Percentiles rank a stretch among this genome's conserved stretches.
phyloP scores from a whole-genome alignment of 2,888 invertebrate genomes.

The Erannis defoliaria region DNA sequence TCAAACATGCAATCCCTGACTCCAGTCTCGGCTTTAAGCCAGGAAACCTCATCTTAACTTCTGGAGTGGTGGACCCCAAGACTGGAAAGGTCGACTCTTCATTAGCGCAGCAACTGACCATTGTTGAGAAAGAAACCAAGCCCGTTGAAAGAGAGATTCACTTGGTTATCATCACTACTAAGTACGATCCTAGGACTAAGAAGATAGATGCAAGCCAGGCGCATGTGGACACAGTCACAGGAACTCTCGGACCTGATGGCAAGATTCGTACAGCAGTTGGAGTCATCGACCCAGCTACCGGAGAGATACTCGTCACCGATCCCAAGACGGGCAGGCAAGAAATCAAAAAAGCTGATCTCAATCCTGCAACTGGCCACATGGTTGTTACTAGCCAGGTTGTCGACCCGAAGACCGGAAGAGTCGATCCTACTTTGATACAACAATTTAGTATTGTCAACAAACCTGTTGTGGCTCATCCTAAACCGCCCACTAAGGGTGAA shows the following conservation, averaged over 20 bases:
- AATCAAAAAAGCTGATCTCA: slow-evolving; percentile 85
- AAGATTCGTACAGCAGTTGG: slow-evolving; percentile 88
- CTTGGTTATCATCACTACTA: slow-evolving; percentile 87
- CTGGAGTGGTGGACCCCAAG: slow-evolving; percentile 86
- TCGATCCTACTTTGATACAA: slow-evolving; percentile 85
- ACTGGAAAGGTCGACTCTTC: slow-evolving; percentile 85
- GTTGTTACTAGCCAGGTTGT: slow-evolving; percentile 85
- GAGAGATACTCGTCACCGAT: slow-evolving; percentile 80
- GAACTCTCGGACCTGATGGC: slow-evolving; percentile 83
- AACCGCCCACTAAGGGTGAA: slow-evolving; percentile 75
- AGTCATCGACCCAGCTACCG: slow-evolving; percentile 87
- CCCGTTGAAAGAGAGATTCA: slow-evolving; percentile 83
- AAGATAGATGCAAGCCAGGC: slow-evolving; percentile 78
- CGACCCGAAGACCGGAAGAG: slow-evolving; percentile 87
- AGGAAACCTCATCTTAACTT: slow-evolving; percentile 81
- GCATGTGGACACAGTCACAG: slow-evolving; percentile 86
- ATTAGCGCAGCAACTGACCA: slow-evolving; percentile 85
- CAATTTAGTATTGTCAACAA: slow-evolving; percentile 82
- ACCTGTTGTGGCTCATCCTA: slow-evolving; percentile 71
- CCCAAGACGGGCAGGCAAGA: slow-evolving; percentile 83
- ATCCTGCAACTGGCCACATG: slow-evolving; percentile 86
- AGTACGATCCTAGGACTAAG: slow-evolving; percentile 85
- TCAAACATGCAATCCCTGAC: slow-evolving; percentile 83
- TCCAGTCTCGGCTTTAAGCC: slow-evolving; percentile 85
- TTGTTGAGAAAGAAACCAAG: slow-evolving; percentile 77